Conservation (phyloP, 1,140 invertebrate genomes). For the Musca domestica region DNA sequence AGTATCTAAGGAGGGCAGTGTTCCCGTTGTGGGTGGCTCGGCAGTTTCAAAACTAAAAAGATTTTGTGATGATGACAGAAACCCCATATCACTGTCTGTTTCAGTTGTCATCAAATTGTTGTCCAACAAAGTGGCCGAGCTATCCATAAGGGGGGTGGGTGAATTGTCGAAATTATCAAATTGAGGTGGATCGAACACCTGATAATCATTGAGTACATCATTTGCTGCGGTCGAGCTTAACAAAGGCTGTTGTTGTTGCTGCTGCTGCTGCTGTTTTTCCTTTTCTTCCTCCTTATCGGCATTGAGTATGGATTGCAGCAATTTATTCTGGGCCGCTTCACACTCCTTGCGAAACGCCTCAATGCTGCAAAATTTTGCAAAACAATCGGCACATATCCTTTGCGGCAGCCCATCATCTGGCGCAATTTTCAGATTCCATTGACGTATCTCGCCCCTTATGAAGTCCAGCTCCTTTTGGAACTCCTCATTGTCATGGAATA, state of each 20-base stretch:
- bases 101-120: background rate
- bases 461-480: constrained; percentile 25
- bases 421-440: constrained; percentile 34
- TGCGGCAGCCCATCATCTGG: constrained; percentile 46
- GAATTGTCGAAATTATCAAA: background rate
- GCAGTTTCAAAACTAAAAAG: constrained; percentile 10
- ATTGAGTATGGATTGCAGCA: constrained; percentile 39
- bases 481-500: constrained; percentile 16
- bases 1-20: constrained; percentile 9
- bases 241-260: no score
- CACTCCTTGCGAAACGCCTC: constrained; percentile 43
- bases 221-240: no score
- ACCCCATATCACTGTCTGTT: background rate
- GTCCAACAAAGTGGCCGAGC: constrained; percentile 1
- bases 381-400: constrained; percentile 47
- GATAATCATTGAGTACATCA: constrained; percentile 12
- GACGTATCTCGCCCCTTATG: background rate
- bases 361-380: constrained; percentile 46
- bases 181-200: background rate
- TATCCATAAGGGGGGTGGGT: background rate
- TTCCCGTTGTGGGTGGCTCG: constrained; percentile 8
- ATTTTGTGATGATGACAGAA: constrained; percentile 2
- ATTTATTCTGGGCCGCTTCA: constrained; percentile 40
- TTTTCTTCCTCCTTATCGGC: background rate
- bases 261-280: no score